Evolutionary conservation across 2,113 vertebrate genomes (phyloP), one percentile per base, ranked within the genome.

Genomic region (Thunnus thynnus): DNA sequence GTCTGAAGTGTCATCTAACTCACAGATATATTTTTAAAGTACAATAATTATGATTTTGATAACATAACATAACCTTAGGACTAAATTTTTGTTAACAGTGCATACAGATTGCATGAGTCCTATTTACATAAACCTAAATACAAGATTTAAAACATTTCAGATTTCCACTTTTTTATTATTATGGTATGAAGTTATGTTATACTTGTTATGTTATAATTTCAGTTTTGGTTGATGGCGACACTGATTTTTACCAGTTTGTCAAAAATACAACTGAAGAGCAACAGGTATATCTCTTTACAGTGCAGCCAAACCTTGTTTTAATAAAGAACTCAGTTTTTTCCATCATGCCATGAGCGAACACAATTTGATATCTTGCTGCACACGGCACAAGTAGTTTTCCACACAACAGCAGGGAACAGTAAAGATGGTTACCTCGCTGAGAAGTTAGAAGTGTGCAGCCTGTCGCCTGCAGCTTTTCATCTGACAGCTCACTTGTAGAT

Each of bases 1-100:
- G 16, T 16, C 48, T 50, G 22, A 71, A 79, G 76, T 71, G 60
- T 47, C 74, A 36, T 8, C 51, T 30, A 22, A 57, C 41, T 69
- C 76, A 67, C 3, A 46, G 5, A 22, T 20, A 46, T 5, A 30
- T 32, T 27, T 17, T 13, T 17, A 16, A 18, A 14, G 5, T 30
- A 22, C 3, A 67, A 55, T 3, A 20, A 30, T 0, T 3, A 1
- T 25, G 8, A 69, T 46, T 46, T 22, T 22, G 22, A 22, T 22
- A 22, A 56, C 5, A 57, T 16, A 4, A 72, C 56, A 63, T 63
- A 5, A 44, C 22, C 71, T 68, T 52, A 4, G 36, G 17, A 2
- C 5, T 27, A 14, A n/a, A 18, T 32, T n/a, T 27, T 50, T 6
- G 32, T 4, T 5, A 32, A 32, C 32, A 22, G 22, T 22, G 22